Percentiles rank a stretch among this genome's conserved stretches.
phyloP scores from a whole-genome alignment of 2,888 invertebrate genomes.

The Julus scanicus region DNA sequence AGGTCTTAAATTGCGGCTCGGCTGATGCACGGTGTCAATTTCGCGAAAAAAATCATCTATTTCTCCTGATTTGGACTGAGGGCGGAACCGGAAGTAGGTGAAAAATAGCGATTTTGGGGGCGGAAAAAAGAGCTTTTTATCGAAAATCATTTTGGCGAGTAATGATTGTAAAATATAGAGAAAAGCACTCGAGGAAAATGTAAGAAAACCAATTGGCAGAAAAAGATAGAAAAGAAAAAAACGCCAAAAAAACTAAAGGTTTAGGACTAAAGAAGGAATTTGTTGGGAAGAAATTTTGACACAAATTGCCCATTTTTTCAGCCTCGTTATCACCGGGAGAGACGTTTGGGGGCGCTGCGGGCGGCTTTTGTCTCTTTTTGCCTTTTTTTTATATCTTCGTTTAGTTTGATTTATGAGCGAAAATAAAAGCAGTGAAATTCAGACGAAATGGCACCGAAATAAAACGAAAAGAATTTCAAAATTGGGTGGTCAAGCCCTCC shows the following conservation, averaged over 20 bases:
- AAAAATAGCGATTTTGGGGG: neutral
- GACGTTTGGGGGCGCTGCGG: neutral
- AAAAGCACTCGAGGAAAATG: neutral
- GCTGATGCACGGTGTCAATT: slow-evolving; percentile 13
- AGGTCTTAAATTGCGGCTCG: too few relatives aligned
- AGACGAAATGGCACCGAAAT: slow-evolving; percentile 27
- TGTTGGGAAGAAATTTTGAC: slow-evolving; percentile 1
- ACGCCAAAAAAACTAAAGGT: too few relatives aligned
- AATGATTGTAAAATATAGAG: slow-evolving; percentile 30
- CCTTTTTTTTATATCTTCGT: too few relatives aligned
- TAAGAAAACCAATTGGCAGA: too few relatives aligned
- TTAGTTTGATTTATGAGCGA: neutral
- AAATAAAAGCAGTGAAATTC: neutral
- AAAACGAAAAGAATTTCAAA: too few relatives aligned
- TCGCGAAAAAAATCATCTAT: slow-evolving; percentile 1
- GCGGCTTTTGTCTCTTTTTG: too few relatives aligned
- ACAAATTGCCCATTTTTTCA: neutral
- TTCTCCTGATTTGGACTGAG: neutral
- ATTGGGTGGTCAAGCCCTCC: too few relatives aligned
- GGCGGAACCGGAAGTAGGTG: neutral
- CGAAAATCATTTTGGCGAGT: slow-evolving; percentile 16
- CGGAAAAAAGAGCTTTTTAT: neutral
- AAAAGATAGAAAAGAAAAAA: too few relatives aligned
- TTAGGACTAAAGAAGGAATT: neutral
- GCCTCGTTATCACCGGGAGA: neutral